Evolutionary conservation across 1,140 invertebrate genomes (phyloP), one percentile per base, ranked within the genome.

Genomic region (Polyergus mexicanus): DNA sequence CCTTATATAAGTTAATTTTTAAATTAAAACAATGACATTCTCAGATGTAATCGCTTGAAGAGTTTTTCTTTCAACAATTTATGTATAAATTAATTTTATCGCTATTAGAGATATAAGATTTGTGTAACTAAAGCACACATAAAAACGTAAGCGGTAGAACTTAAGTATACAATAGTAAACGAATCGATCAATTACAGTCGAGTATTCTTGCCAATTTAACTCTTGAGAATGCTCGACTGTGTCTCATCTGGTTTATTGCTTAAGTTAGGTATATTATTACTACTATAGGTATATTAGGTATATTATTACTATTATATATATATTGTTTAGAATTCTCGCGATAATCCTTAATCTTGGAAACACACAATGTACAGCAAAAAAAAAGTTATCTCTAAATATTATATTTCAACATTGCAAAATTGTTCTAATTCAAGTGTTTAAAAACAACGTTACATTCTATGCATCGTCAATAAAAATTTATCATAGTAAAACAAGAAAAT

Each of bases 171-270:
- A 4, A 32, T 32, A 32, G 3, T 32, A 56, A 56, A 35, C 41
- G 65, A n/a, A 22, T 72, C 47, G n/a, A 74, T 74, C 71, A 74
- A 38, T 74, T 51, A 74, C 51, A 38, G 19, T 72, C 47, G 28
- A 72, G 11, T 6, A 28, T 58, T 74, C 32, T 74, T 74, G n/a
- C 10, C 51, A 10, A 35, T 28, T n/a, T 72, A 56, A 72, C 22
- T 11, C 1, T 22, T 4, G 16, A 71, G 25, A 69, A 28, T 71
- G 3, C n/a, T 58, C n/a, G 44, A n/a, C 13, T 71, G 47, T n/a
- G 7, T 56, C 10, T 38, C 2, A 3, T 58, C 32, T 71, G 32
- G 51, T 56, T 74, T 58, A 74, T 11, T 58, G 51, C 4, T 13
- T 22, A 41, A 22, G 19, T n/a, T 71, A 28, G 25, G 25, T 28